Base-by-base conservation (phyloP, 2,888 invertebrate species). In the Habroteleia sp. region DNA sequence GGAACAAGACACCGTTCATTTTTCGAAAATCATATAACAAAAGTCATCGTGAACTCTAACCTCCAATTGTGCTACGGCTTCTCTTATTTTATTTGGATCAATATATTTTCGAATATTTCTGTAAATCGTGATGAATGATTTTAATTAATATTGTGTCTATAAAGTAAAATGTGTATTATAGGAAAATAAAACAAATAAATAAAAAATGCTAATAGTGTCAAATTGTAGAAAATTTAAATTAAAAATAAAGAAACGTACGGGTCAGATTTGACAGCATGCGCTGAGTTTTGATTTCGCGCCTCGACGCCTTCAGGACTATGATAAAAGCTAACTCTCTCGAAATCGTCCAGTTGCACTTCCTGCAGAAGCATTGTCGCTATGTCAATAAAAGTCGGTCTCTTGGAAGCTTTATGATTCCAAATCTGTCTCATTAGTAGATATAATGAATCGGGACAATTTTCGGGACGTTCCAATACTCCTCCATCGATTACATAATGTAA, bases 391-490 rank as follows among this genome's bases (percentile, higher is more conserved):
- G 93, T 91, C 16, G 98, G 98, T 65, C 99, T 91, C 50, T 91
- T 90, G 25, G 91, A 89, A 0, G 96, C 93, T 80, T 95, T 93
- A 88, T 95, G 95, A 82, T 94, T 92, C 99, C 99, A 99, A 88
- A 98, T 98, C 76, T 92, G 91, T 79, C 93, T 91, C 99, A 99
- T 99, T 77, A 99, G 90, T 78, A 93, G 92, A 89, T 96, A 97
- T 87, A 99, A 90, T 81, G 94, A 93, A 84, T 96, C 95, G 0
- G 98, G 98, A 89, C 99, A 99, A 88, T 97, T 96, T 88, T 96
- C 96, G 0, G 99, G 99, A 73, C 95, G 92, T 88, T 97, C 96
- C 97, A 99, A 97, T 39, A 96, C 94, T 58, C 96, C 95, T 50
- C 97, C 96, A 82, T 95, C 95, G 77, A 95, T 94, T 69, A 98